Base-by-base conservation (phyloP, 2,888 invertebrate genomes). In the Hypomecis punctinalis region DNA sequence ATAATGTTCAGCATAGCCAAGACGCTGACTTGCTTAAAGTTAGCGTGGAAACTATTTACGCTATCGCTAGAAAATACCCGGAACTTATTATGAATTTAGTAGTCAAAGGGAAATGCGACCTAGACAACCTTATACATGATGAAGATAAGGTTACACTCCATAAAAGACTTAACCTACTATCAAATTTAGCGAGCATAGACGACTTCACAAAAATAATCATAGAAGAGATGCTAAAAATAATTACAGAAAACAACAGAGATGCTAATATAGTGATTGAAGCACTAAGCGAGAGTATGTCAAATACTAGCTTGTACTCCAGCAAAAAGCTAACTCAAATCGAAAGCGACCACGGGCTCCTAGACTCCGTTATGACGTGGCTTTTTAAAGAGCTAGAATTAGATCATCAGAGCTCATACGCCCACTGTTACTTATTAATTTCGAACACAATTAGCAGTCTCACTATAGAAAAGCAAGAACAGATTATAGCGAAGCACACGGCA, bases 11-110 rank as follows among this genome's bases (percentile, higher is more conserved):
- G 60, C 78, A 83, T 64, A 86, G 88, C 10, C 84, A 85, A 65
- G 87, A 91, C 9, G 81, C 85, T 58, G 85, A 89, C n/a, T 73
- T 94, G 11, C 84, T 93, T 23, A 82, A 80, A 59, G 79, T 90
- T 0, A 89, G 94, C 66, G 86, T 94, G 1, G 81, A 87, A 72
- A 91, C 94, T 33, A 84, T 95, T n/a, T 90, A 93, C 68, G 83
- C 85, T 40, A 93, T 94, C 61, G 93, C 94, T 0, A 82, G 83
- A 65, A 86, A 89, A 63, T 94, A 94, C 83, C 93, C 94, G 0
- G 86, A 90, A 70, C 77, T 81, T 86, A 94, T 93, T 73, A 95
- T 83, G 93, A 86, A 75, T 69, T 77, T 88, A 42, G 86, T 94
- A 5, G 86, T 95, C 1, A 87, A 88, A 80, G 89, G 91, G 1